Conservation (phyloP, 2,113 vertebrate species). For the Eidolon helvum region DNA sequence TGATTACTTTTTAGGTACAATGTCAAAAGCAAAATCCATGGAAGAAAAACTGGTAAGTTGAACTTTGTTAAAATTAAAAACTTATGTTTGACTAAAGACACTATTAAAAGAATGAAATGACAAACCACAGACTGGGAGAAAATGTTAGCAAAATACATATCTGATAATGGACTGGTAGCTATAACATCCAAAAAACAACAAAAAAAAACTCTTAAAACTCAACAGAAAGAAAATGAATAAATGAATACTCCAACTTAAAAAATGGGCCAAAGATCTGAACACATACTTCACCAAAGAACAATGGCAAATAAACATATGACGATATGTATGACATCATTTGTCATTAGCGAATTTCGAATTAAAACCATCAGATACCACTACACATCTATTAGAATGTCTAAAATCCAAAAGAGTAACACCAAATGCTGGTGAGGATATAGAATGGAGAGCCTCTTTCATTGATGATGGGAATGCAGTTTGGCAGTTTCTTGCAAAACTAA, state of each 20-base stretch:
- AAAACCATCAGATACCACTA: neutral
- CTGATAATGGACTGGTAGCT: neutral
- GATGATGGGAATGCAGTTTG: neutral
- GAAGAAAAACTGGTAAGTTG: neutral
- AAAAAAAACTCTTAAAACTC: neutral
- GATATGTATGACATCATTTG: neutral
- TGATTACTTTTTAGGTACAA: neutral
- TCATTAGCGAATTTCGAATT: neutral
- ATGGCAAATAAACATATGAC: neutral
- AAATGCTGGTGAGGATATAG: neutral
- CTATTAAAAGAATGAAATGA: neutral
- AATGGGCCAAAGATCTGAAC: neutral
- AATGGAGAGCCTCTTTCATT: neutral
- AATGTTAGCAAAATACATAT: neutral
- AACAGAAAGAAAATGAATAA: neutral
- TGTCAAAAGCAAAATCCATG: neutral
- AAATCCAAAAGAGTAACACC: neutral
- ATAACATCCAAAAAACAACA: neutral
- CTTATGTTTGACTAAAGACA: neutral
- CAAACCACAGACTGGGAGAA: neutral
- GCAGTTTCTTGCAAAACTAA: neutral
- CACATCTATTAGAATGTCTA: neutral
- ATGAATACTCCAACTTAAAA: neutral
- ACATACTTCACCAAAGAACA: neutral
- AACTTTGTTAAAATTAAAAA: neutral